These are phyloP conservation scores for Choristoneura fumiferana DNA, from an alignment of 1,140 invertebrate species.

Conservation along the genomic window DNA sequence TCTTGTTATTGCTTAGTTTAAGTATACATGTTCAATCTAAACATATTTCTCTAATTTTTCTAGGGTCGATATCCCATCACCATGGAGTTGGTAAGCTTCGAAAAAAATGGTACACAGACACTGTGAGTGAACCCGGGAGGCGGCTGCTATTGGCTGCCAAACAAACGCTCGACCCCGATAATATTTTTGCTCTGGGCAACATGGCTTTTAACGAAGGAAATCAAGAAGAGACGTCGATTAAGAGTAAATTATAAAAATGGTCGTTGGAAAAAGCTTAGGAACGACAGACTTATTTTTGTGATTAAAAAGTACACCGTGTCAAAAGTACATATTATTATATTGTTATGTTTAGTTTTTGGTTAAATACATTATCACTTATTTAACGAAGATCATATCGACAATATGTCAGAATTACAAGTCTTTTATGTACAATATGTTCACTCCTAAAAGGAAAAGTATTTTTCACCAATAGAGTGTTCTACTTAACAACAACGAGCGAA, in stretches of 20 bases:
- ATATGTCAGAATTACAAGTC: too few relatives aligned
- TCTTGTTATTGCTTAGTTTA: too few relatives aligned
- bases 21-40: too few relatives aligned
- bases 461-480: too few relatives aligned
- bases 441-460: too few relatives aligned
- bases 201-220: conserved; percentile 71
- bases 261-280: conserved; percentile 8
- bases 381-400: too few relatives aligned
- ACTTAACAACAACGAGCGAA: too few relatives aligned
- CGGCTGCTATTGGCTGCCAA: conserved; percentile 90
- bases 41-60: conserved; percentile 28
- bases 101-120: conserved; percentile 88
- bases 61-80: conserved; percentile 97
- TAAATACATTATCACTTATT: too few relatives aligned
- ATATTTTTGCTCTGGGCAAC: conserved; percentile 95
- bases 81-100: conserved; percentile 97
- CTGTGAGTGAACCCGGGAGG: conserved; percentile 88
- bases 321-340: too few relatives aligned
- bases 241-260: conserved; percentile 55
- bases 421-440: too few relatives aligned
- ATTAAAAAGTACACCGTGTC: too few relatives aligned
- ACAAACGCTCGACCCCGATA: conserved; percentile 92
- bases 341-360: too few relatives aligned
- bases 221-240: conserved; percentile 26
- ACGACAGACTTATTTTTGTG: neutral